phyloP scores from a whole-genome alignment of 2,113 vertebrate species.

The Hemibagrus wyckioides region DNA sequence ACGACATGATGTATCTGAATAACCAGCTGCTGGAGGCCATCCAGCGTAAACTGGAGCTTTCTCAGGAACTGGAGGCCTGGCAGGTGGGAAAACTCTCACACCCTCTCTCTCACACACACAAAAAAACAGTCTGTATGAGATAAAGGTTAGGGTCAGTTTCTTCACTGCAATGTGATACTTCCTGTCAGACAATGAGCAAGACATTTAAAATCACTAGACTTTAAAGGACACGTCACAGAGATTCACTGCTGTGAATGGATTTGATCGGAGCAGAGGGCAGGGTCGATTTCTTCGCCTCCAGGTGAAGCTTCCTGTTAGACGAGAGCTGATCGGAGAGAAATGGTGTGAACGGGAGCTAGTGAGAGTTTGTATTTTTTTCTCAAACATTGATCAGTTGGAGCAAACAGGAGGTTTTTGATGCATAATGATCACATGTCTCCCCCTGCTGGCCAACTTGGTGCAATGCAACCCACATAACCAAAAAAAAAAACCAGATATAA shows the following conservation, averaged over 20 bases:
- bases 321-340: background rate
- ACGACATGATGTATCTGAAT: constrained; percentile 77
- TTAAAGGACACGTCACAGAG: background rate
- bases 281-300: background rate
- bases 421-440: background rate
- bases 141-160: constrained; percentile 14
- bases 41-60: constrained; percentile 82
- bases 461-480: background rate
- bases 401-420: background rate
- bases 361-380: background rate
- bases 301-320: background rate
- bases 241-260: background rate
- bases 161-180: constrained; percentile 13
- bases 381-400: background rate
- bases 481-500: too few species aligned
- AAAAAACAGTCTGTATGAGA: background rate
- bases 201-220: background rate
- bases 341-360: background rate
- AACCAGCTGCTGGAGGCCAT: constrained; percentile 83
- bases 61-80: constrained; percentile 86
- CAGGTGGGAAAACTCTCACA: constrained; percentile 70
- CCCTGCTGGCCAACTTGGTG: background rate
- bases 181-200: background rate
- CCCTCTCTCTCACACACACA: background rate
- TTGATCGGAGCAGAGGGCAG: background rate